Conservation (phyloP, 2,797 vertebrate species). For the Tadarida brasiliensis region DNA sequence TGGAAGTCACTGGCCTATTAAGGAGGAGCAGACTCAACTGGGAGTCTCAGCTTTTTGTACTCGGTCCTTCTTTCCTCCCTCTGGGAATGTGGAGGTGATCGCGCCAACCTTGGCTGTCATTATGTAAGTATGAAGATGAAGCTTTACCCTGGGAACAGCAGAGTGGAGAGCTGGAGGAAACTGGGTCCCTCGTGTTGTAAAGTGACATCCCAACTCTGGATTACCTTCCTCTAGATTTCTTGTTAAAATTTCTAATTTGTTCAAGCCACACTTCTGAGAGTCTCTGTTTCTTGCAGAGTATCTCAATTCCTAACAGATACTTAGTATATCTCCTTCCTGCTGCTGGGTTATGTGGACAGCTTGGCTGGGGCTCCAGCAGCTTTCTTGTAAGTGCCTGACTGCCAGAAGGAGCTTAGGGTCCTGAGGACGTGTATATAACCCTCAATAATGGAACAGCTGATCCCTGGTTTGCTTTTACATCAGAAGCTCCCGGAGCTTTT, state of each 20-base stretch:
- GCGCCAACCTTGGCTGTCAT: not conserved
- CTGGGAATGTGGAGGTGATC: not conserved
- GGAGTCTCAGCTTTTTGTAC: not conserved
- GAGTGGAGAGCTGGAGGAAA: not conserved
- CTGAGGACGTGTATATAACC: not conserved
- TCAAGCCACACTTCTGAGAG: not conserved
- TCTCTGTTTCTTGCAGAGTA: not conserved
- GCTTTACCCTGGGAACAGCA: not conserved
- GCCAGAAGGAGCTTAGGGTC: not conserved
- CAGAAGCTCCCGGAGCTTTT: not conserved
- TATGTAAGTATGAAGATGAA: too few species aligned
- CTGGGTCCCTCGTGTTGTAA: not conserved
- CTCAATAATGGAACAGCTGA: not conserved
- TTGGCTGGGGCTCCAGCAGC: not conserved
- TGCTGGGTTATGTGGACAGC: not conserved
- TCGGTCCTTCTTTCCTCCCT: not conserved
- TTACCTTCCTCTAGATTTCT: not conserved
- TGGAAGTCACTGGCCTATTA: not conserved
- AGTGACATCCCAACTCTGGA: not conserved
- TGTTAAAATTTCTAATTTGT: not conserved
- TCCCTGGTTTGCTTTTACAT: not conserved
- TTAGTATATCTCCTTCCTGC: not conserved
- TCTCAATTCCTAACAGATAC: not conserved
- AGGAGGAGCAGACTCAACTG: not conserved
- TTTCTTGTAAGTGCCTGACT: not conserved